Base-by-base conservation (phyloP, 2,888 invertebrate species). In the Embidobia sp. region DNA sequence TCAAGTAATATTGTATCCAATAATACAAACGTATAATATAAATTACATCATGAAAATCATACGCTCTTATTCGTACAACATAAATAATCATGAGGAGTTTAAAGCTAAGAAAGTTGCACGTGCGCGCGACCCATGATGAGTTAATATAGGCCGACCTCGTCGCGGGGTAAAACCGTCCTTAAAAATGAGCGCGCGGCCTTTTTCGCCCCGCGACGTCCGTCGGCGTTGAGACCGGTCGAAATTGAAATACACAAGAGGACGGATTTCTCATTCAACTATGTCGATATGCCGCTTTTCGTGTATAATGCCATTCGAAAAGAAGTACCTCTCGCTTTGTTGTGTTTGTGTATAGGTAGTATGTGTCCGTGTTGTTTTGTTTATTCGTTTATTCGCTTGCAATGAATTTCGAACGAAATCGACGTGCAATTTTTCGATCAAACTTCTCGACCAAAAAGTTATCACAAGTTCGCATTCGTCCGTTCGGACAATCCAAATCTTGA, bases 161-260 rank as follows among this genome's bases (percentile, higher is more conserved):
- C 53, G 46, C 51, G 66, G 44, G 22, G 18, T 48, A 40, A 33
- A 48, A 7, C 16, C 11, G 49, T 26, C 26, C 18, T 59, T 51
- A 22, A 19, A 51, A 61, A 33, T 61, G 51, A 70, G n/a, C n/a
- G n/a, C n/a, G 35, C 27, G 26, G 19, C 3, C 13, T 10, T 19
- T 35, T 29, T 16, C 16, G 6, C 46, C 19, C n/a, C n/a, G n/a
- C n/a, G n/a, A n/a, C n/a, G n/a, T n/a, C n/a, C n/a, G n/a, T n/a
- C 8, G 18, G 1, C 10, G 42, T 18, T 13, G 42, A 49, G 33
- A 27, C 42, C 44, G 29, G 22, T 53, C 42, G 51, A 53, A 66
- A 51, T 63, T 55, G 64, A 64, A 69, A 74, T 67, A 70, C 74
- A 66, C 66, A 74, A 69, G 59, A 77, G 77, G 78, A 78, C 78